Conservation (phyloP, 2,113 vertebrate genomes). For the Amia ocellicauda region DNA sequence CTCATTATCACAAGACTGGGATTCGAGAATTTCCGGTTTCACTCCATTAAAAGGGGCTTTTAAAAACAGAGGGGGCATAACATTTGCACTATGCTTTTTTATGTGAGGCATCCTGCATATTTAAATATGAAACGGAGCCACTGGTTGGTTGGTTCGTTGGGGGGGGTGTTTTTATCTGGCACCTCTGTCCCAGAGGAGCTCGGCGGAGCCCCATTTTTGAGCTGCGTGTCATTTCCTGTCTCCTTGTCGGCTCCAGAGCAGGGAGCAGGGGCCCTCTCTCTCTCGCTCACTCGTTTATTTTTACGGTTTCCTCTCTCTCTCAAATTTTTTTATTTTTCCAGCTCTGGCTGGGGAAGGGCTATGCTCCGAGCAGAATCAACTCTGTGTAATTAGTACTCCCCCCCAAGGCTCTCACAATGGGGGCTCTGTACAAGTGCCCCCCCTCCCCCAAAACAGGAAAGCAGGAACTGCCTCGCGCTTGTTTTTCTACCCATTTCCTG, state of each 20-base stretch:
- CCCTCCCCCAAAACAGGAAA: conserved; percentile 69
- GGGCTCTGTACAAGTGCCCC: conserved; percentile 65
- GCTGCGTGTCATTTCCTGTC: conserved; percentile 70
- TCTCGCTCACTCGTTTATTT: conserved; percentile 69
- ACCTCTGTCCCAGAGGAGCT: conserved; percentile 51
- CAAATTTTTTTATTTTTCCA: conserved; percentile 43
- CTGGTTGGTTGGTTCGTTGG: not conserved
- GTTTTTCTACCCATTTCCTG: conserved; percentile 76
- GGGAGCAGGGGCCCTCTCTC: too few species aligned
- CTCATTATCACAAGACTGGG: conserved; percentile 61
- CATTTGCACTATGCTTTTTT: not conserved
- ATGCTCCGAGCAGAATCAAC: conserved; percentile 47
- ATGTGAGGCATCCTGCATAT: conserved; percentile 18
- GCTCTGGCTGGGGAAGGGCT: conserved; percentile 30
- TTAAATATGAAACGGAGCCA: not conserved
- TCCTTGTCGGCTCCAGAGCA: conserved; percentile 48
- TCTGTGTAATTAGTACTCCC: conserved; percentile 48
- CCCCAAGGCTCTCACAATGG: conserved; percentile 68
- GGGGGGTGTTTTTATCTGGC: conserved; percentile 26
- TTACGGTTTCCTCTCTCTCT: conserved; percentile 70
- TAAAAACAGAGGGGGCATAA: conserved; percentile 28
- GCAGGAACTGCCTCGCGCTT: conserved; percentile 63
- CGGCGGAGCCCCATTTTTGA: conserved; percentile 60
- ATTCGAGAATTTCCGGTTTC: conserved; percentile 63
- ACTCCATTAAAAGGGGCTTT: conserved; percentile 28